phyloP scores from a whole-genome alignment of 2,797 vertebrate species.

The Mormyrus proboscirostris region DNA sequence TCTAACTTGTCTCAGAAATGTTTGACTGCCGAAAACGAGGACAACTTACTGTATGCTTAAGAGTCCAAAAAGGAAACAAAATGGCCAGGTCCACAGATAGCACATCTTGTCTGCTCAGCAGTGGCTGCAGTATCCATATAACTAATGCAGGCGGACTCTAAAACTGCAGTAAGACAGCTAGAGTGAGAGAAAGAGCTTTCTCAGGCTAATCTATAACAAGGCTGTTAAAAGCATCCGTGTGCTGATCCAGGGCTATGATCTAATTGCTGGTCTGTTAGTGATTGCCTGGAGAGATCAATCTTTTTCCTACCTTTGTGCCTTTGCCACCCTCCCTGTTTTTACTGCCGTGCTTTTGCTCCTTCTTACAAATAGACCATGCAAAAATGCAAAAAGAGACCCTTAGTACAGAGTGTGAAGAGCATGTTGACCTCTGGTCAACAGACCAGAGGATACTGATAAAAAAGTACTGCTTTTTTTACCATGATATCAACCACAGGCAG shows the following conservation, averaged over 20 bases:
- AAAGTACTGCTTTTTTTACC: neutral
- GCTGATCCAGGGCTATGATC: slow-evolving; percentile 49
- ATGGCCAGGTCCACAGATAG: slow-evolving; percentile 27
- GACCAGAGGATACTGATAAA: neutral
- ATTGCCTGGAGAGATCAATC: slow-evolving; percentile 44
- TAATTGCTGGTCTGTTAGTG: slow-evolving; percentile 44
- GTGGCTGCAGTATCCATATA: slow-evolving; percentile 22
- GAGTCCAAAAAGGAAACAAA: neutral
- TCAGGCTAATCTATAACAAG: slow-evolving; percentile 42
- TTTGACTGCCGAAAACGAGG: neutral
- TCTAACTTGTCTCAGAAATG: neutral
- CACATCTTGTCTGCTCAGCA: slow-evolving; percentile 35
- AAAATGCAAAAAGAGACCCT: neutral
- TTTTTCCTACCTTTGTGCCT: slow-evolving; percentile 21
- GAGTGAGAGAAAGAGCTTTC: slow-evolving; percentile 38
- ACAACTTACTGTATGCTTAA: neutral
- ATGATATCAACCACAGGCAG: neutral
- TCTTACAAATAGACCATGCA: neutral
- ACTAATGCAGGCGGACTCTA: slow-evolving; percentile 25
- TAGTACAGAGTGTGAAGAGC: neutral
- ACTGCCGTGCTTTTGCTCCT: neutral
- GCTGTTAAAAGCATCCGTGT: slow-evolving; percentile 42
- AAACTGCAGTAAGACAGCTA: slow-evolving; percentile 27
- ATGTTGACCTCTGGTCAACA: too few relatives aligned
- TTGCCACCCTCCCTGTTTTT: slow-evolving; percentile 14